Conservation (phyloP, 92 coral and sea anemone genomes). For the Siderastrea siderea region DNA sequence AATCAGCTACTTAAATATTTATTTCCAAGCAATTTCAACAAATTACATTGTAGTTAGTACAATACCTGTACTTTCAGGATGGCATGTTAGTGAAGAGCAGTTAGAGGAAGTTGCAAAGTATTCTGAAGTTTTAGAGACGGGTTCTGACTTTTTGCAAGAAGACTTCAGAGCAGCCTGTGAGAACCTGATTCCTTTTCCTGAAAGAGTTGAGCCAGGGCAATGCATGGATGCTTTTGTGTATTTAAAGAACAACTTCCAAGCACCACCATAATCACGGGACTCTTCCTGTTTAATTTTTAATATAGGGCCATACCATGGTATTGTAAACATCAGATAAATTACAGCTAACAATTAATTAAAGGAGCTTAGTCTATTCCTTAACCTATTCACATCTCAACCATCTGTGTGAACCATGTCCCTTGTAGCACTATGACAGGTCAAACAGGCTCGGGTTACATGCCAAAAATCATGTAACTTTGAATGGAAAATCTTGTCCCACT, state of each 20-base stretch:
- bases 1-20: neutral
- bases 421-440: no score
- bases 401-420: neutral
- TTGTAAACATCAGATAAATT: neutral
- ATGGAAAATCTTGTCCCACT: neutral
- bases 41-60: slow-evolving; percentile 4
- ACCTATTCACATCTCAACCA: no score
- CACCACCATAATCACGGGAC: slow-evolving; percentile 13
- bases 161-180: slow-evolving; percentile 48
- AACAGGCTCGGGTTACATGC: no score
- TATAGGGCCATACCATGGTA: neutral
- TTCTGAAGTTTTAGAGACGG: slow-evolving; percentile 50
- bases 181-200: slow-evolving; percentile 51
- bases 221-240: slow-evolving; percentile 47
- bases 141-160: slow-evolving; percentile 37
- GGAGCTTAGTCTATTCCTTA: no score
- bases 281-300: neutral
- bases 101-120: slow-evolving; percentile 41
- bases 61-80: slow-evolving; percentile 20
- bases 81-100: slow-evolving; percentile 44
- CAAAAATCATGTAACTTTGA: neutral
- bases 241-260: slow-evolving; percentile 37
- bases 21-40: neutral
- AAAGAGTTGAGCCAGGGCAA: slow-evolving; percentile 44
- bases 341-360: no score